These are phyloP conservation scores for Tachysurus vachellii DNA, from an alignment of 2,113 vertebrate genomes.

Conservation along the genomic window DNA sequence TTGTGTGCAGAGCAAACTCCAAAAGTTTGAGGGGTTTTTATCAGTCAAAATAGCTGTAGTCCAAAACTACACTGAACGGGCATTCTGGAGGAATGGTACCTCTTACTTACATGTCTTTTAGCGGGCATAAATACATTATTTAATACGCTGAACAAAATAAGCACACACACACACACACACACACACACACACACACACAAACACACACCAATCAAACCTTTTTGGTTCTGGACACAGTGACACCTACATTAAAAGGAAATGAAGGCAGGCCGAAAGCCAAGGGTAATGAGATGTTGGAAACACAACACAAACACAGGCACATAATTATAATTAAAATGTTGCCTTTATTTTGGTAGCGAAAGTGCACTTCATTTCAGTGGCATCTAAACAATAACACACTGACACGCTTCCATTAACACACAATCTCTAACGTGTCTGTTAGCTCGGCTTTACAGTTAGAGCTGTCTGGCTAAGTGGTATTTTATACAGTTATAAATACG, in stretches of 20 bases:
- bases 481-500: not conserved
- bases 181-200: not conserved
- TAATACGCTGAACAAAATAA: not conserved
- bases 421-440: not conserved
- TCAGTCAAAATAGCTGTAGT: too few species aligned
- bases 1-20: too few species aligned
- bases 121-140: not conserved
- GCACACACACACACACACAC: not conserved
- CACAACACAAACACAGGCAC: not conserved
- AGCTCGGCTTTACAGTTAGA: not conserved
- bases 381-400: not conserved
- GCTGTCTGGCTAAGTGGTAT: not conserved
- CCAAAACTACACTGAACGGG: not conserved
- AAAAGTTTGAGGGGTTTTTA: too few species aligned
- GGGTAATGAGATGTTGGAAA: not conserved
- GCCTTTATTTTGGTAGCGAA: not conserved
- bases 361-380: not conserved
- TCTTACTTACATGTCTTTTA: not conserved
- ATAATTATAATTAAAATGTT: not conserved
- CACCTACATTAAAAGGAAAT: not conserved
- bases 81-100: not conserved
- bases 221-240: slow-evolving; percentile 1
- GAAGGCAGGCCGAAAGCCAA: not conserved
- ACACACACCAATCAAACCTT: not conserved
- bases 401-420: slow-evolving; percentile 7